Percentiles rank a stretch among this genome's conserved stretches.
These are phyloP conservation scores for Hermodice carunculata DNA, from an alignment of 2,888 invertebrate species.

Conservation along the genomic window DNA sequence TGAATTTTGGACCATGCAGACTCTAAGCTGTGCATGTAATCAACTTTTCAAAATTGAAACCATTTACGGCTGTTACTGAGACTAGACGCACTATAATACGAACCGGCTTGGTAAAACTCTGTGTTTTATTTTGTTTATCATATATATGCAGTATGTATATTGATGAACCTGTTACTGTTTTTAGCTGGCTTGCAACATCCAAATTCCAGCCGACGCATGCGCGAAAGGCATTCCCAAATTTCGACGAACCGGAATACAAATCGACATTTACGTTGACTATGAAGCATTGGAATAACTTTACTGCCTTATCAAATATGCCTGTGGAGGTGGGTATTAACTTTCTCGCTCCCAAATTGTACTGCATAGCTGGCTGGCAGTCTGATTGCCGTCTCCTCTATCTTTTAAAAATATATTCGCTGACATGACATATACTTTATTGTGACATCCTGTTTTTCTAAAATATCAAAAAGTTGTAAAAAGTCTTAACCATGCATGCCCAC, in stretches of 20 bases:
- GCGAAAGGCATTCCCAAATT: constrained; percentile 92
- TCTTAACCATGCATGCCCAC: too few relatives aligned
- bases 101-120: not conserved
- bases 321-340: constrained; percentile 73
- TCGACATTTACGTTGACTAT: constrained; percentile 85
- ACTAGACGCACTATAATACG: too few relatives aligned
- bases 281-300: constrained; percentile 75
- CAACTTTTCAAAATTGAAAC: too few relatives aligned
- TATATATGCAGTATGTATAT: not conserved
- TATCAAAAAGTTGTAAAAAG: not conserved
- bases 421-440: too few relatives aligned
- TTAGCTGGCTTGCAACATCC: constrained; percentile 80
- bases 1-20: too few relatives aligned
- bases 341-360: not conserved
- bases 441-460: too few relatives aligned
- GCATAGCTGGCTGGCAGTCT: not conserved
- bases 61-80: too few relatives aligned
- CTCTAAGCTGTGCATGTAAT: too few relatives aligned
- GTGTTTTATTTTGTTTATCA: not conserved
- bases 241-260: constrained; percentile 92
- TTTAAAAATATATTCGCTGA: too few relatives aligned
- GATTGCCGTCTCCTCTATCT: too few relatives aligned
- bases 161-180: not conserved
- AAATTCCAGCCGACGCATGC: constrained; percentile 97
- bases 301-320: constrained; percentile 84